These are phyloP conservation scores for Neopipo cinnamomea DNA, from an alignment of 2,113 vertebrate species.

Conservation along the genomic window DNA sequence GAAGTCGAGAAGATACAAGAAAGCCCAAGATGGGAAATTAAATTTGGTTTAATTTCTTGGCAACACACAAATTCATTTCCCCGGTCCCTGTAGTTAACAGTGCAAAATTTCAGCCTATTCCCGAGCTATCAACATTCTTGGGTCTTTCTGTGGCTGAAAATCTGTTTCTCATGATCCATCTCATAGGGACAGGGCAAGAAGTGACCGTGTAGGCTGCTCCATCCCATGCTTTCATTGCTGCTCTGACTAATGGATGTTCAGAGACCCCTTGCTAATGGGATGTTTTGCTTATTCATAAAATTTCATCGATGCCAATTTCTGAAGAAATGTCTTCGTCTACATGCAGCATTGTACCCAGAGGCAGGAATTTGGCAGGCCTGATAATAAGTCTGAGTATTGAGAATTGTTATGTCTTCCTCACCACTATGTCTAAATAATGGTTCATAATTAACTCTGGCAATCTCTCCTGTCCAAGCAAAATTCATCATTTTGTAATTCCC, in stretches of 20 bases:
- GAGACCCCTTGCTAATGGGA: constrained; percentile 34
- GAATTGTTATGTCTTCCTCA: constrained; percentile 56
- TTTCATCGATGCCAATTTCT: constrained; percentile 31
- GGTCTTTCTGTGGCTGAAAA: background rate
- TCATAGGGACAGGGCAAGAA: background rate
- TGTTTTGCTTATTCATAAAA: constrained; percentile 56
- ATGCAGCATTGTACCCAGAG: constrained; percentile 22
- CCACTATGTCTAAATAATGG: constrained; percentile 51
- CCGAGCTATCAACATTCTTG: constrained; percentile 16
- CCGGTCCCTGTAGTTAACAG: background rate
- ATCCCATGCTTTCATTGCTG: background rate
- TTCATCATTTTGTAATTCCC: constrained; percentile 40
- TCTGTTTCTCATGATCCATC: background rate
- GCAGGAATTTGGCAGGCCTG: constrained; percentile 43
- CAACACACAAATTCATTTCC: background rate
- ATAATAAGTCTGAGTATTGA: constrained; percentile 32
- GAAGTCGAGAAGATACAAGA: background rate
- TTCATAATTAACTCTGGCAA: constrained; percentile 52
- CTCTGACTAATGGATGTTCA: constrained; percentile 35
- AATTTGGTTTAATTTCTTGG: constrained; percentile 38
- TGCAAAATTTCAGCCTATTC: constrained; percentile 1
- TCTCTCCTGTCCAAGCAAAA: constrained; percentile 39
- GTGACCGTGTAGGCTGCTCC: background rate
- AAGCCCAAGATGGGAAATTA: background rate
- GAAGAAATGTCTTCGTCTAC: constrained; percentile 32